A percentile compares a stretch with the other conserved stretches of the same genome.
These are phyloP conservation scores for Proales similis DNA, from an alignment of 1,140 invertebrate genomes.

Conservation along the genomic window DNA sequence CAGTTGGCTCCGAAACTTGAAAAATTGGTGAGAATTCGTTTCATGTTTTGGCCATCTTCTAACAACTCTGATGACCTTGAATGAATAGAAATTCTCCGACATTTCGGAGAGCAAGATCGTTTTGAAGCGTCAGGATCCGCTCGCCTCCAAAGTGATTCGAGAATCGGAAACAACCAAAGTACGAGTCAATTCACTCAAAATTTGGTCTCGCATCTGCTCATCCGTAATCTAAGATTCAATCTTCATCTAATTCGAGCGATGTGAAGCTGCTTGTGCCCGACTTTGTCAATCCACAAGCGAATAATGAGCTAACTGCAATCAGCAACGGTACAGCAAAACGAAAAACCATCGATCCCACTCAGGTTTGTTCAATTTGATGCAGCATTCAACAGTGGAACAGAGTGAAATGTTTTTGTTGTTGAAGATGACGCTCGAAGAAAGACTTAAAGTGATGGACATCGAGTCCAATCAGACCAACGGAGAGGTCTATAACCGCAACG, in stretches of 20 bases:
- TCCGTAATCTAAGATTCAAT: slow-evolving; percentile 40
- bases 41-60: not conserved
- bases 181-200: not conserved
- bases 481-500: slow-evolving; percentile 18
- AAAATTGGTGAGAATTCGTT: slow-evolving; percentile 44
- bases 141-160: slow-evolving; percentile 35
- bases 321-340: slow-evolving; percentile 41
- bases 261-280: slow-evolving; percentile 45
- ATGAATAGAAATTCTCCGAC: not conserved
- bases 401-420: slow-evolving; percentile 24
- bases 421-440: slow-evolving; percentile 47
- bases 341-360: slow-evolving; percentile 7
- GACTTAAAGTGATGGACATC: slow-evolving; percentile 46
- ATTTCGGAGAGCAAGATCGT: slow-evolving; percentile 40
- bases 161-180: slow-evolving; percentile 40
- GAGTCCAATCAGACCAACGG: slow-evolving; percentile 39
- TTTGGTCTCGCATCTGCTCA: not conserved
- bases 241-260: slow-evolving; percentile 44
- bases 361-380: not conserved
- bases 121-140: slow-evolving; percentile 42
- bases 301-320: slow-evolving; percentile 41
- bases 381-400: not conserved
- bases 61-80: not conserved
- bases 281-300: slow-evolving; percentile 42
- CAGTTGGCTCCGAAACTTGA: slow-evolving; percentile 48